These are phyloP conservation scores for Mastomys coucha DNA, from an alignment of 2,113 vertebrate genomes.

Conservation along the genomic window DNA sequence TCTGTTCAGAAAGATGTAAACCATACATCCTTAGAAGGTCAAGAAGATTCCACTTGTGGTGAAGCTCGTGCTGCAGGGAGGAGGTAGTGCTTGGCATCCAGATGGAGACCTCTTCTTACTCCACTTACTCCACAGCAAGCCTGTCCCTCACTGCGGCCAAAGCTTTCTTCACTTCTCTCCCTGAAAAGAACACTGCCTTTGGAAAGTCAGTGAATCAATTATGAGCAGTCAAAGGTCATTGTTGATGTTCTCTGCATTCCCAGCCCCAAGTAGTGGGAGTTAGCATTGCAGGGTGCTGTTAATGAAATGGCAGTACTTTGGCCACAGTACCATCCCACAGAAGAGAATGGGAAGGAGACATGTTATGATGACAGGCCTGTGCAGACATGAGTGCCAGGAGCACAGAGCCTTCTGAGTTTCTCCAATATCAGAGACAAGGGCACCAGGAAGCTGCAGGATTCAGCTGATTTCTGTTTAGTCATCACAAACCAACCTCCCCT, in stretches of 20 bases:
- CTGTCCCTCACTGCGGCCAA: not conserved
- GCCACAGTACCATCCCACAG: not conserved
- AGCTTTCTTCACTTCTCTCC: not conserved
- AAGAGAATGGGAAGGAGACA: not conserved
- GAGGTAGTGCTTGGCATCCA: not conserved
- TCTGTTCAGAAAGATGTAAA: not conserved
- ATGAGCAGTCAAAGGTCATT: not conserved
- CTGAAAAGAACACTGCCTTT: not conserved
- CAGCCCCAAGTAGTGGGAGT: not conserved
- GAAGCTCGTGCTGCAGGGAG: not conserved
- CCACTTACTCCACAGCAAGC: not conserved
- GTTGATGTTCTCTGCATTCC: not conserved
- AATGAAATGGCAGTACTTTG: not conserved
- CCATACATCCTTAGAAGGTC: not conserved
- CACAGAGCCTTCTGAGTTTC: not conserved
- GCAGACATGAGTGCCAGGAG: accelerated
- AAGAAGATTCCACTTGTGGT: not conserved
- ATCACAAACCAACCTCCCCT: accelerated
- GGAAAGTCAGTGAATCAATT: accelerated
- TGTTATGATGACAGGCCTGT: not conserved
- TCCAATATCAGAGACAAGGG: accelerated
- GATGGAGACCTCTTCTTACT: not conserved
- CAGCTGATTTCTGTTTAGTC: not conserved
- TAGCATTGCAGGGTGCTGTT: not conserved
- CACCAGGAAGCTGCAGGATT: accelerated